Evolutionary conservation across 1,140 invertebrate species (phyloP), one percentile per base, ranked within the genome.

Genomic region (Trachymyrmex septentrionalis): DNA sequence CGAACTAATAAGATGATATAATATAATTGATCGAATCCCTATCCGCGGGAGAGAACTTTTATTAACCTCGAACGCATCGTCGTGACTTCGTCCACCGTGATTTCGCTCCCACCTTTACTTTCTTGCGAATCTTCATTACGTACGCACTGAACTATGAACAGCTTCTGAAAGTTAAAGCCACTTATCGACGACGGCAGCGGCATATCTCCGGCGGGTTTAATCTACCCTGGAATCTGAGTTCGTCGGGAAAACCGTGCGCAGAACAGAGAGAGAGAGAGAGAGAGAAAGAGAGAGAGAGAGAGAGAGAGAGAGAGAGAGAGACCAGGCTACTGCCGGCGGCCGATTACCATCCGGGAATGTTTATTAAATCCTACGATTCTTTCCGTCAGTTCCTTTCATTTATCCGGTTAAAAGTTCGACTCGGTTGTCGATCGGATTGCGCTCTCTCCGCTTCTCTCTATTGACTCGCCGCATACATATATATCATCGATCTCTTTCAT

Each of bases 301-400:
- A 80, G 87, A 87, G 69, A 76, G 14, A 88, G 87, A 61, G 59
- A 16, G 6, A 88, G 84, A 78, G 88, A 87, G 71, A 64, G 21
- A 85, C 76, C 87, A 30, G n/a, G 76, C 61, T 80, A 64, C 88
- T 85, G 82, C 53, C 67, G 88, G 85, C 87, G 87, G 87, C 84
- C 87, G 88, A 89, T 90, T 90, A 90, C 88, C 84, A 90, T 63
- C 84, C 87, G 87, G 87, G 88, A 90, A 90, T 90, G 88, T 90
- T 90, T 90, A 90, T 90, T 90, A 90, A 90, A 90, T 89, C 88
- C 88, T 89, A 89, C 88, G 87, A 89, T 90, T 89, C 88, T 89
- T 89, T 89, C 71, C 71, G 63, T 73, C 80, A 75, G 80, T 73
- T 73, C 55, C 55, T 84, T 75, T 75, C 69, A 84, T 84, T 84